Evolutionary conservation across 2,113 vertebrate genomes (phyloP), one percentile per base, ranked within the genome.

Genomic region (Pholis gunnellus): DNA sequence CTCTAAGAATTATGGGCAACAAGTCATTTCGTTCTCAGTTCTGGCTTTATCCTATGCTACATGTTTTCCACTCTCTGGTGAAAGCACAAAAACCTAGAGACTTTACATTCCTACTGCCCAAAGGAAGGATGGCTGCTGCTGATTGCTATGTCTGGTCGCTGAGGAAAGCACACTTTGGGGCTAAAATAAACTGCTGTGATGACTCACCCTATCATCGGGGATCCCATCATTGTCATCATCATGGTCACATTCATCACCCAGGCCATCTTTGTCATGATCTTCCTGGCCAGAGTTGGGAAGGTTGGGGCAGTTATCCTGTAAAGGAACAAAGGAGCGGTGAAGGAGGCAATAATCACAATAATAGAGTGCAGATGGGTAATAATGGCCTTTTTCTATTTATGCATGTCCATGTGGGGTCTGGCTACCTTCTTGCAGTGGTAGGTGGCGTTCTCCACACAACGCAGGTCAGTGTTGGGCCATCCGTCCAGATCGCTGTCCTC

Each of bases 201-300:
- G 79, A 83, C 96, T 96, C 96, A 99, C 98, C 95, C 96, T 95
- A 29, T 98, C 97, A 93, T 99, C 98, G 88, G 96, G 95, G 89
- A 99, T 98, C 73, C 96, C 92, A 89, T 99, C 98, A 44, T 99
- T 97, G 72, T 99, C 98, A 74, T 99, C 98, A 68, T 99, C 98
- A 0, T 61, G 87, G 86, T 99, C 98, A 89, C 98, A 99, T 90
- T 98, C 98, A 89, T 99, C 98, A 18, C 98, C 98, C 44, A 96
- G 94, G 67, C 98, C 98, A 78, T 99, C 98, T 89, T 97, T 99
- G 95, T 99, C 98, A 6, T 99, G 96, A 92, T 99, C 98, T 94
- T 99, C 98, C 89, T 99, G 98, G 6, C 98, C 98, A 29, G 98
- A 99, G 93, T 99, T 99, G 81, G 98, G 98, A 78, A 99, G 96